Evolutionary conservation across 1,140 invertebrate genomes (phyloP), one percentile per base, ranked within the genome.

Genomic region (Colletes latitarsis): DNA sequence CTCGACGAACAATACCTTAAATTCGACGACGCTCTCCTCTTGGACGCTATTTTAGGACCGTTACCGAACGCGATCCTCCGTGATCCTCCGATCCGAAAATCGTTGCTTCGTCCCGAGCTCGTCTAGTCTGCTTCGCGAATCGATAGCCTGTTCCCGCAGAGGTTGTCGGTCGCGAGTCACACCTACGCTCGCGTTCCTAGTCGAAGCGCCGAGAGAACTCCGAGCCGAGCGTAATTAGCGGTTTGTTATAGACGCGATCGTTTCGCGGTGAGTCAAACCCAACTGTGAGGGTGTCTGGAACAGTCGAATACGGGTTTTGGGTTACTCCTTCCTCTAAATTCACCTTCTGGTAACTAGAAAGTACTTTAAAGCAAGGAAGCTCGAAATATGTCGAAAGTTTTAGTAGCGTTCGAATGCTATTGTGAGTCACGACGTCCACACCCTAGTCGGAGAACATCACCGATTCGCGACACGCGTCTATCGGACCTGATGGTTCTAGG

Each of bases 1-100:
- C 4, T 19, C 53, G 60, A 77, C 57, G 74, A 77, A 77, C 70
- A 81, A 70, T 82, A 71, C 74, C 60, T 70, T 43, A 69, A 81
- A 77, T 43, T 70, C 21, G 74, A 63, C 55, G 43, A 30, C 0
- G 10, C 57, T 52, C 9, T 0, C 43, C 6, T 46, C 9, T 9
- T 46, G 21, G 70, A 67, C 52, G 60, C 75, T 82, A 82, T 82
- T 82, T 82, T 82, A 58, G 63, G 81, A 73, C 5, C 80, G 55
- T 82, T 60, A 30, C 76, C 63, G 53, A 55, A 72, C 62, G 43
- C 43, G 10, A n/a, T n/a, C n/a, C n/a, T n/a, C 14, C 64, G 62
- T 21, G n/a, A 49, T 57, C 19, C 14, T 15, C 17, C 19, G 4
- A 2, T 19, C 6, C 43, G 55, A 62, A 43, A 49, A 49, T 41